Conservation (phyloP, 2,888 invertebrate species). For the Opisthograptis luteolata region DNA sequence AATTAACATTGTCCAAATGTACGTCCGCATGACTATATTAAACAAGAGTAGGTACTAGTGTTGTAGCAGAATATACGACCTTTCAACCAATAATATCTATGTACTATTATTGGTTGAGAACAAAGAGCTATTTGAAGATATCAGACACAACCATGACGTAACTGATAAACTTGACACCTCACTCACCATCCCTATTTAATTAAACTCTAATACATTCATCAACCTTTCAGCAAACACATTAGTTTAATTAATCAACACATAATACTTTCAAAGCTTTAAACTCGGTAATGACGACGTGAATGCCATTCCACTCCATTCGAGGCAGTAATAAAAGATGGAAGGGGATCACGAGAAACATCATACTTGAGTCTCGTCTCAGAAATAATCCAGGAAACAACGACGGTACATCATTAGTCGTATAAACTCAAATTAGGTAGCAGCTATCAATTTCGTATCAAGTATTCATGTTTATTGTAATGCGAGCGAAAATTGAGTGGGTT, state of each 20-base stretch:
- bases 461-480: slow-evolving; percentile 11
- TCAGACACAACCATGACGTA: too few relatives aligned
- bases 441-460: slow-evolving; percentile 15
- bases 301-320: neutral
- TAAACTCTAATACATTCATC: slow-evolving; percentile 4
- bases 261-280: slow-evolving; percentile 16
- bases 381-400: slow-evolving; percentile 5
- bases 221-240: slow-evolving; percentile 14
- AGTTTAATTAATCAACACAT: slow-evolving; percentile 6
- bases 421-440: slow-evolving; percentile 18
- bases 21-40: too few relatives aligned
- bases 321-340: slow-evolving; percentile 5
- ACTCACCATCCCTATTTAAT: neutral
- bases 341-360: slow-evolving; percentile 13
- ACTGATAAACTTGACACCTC: neutral
- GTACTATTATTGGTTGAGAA: too few relatives aligned
- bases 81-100: too few relatives aligned
- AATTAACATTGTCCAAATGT: too few relatives aligned
- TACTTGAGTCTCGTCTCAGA: slow-evolving; percentile 6
- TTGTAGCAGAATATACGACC: too few relatives aligned
- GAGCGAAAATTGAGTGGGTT: slow-evolving; percentile 3
- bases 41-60: too few relatives aligned
- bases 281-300: slow-evolving; percentile 8
- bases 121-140: too few relatives aligned
- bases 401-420: slow-evolving; percentile 6